These are phyloP conservation scores for Iguana delicatissima DNA, from an alignment of 2,797 vertebrate species.

Conservation along the genomic window DNA sequence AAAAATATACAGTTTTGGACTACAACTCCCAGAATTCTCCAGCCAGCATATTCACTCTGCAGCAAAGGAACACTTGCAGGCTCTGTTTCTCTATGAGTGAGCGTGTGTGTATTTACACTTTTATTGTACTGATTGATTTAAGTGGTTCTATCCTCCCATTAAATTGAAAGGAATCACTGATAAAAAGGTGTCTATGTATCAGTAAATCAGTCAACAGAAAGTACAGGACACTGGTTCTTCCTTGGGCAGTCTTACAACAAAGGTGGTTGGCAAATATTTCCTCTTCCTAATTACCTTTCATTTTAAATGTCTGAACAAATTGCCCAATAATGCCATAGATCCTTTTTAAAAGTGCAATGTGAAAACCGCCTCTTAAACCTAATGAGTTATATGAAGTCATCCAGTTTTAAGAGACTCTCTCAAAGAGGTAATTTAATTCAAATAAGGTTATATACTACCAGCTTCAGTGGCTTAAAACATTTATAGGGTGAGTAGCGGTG, in stretches of 20 bases:
- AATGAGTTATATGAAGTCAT: conserved; percentile 73
- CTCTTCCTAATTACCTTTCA: conserved; percentile 67
- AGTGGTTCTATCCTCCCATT: too few species aligned
- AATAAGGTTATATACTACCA: conserved; percentile 66
- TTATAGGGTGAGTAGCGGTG: conserved; percentile 62
- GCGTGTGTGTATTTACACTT: neutral
- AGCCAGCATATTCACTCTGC: neutral
- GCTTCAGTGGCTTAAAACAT: conserved; percentile 70
- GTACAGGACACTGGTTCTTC: conserved; percentile 30
- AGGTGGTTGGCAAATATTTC: conserved; percentile 73
- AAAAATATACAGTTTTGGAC: too few species aligned
- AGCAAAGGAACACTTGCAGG: too few species aligned
- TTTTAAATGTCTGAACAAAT: conserved; percentile 71
- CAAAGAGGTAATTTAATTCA: conserved; percentile 75
- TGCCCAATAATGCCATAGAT: conserved; percentile 68
- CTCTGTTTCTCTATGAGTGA: too few species aligned
- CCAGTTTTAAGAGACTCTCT: conserved; percentile 68
- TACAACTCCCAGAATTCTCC: neutral
- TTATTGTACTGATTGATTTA: neutral
- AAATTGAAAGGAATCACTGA: neutral
- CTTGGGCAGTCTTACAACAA: conserved; percentile 64
- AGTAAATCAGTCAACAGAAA: neutral
- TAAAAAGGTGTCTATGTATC: neutral
- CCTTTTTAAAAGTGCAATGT: conserved; percentile 59
- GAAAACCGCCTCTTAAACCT: conserved; percentile 70